Percentiles rank a stretch among this genome's conserved stretches.
phyloP scores from a whole-genome alignment of 92 coral and sea anemone species.

The Virgularia gustaviana region DNA sequence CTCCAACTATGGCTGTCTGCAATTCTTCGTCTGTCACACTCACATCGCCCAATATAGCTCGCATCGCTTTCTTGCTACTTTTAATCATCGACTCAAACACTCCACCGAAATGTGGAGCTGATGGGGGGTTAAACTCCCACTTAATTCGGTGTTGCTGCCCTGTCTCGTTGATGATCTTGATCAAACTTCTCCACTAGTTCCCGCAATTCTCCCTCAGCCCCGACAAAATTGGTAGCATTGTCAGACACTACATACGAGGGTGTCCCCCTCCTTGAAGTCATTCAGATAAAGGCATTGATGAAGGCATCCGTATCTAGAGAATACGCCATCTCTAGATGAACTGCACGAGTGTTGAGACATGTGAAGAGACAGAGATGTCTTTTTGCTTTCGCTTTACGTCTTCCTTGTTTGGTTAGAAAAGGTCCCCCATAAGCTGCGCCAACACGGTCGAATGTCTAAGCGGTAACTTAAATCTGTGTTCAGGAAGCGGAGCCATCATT shows the following conservation, averaged over 20 bases:
- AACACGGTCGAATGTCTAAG: constrained; percentile 33
- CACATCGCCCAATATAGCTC: constrained; percentile 42
- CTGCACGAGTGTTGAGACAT: constrained; percentile 33
- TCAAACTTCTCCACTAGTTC: constrained; percentile 43
- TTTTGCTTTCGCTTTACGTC: constrained; percentile 42
- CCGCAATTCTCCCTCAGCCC: constrained; percentile 52
- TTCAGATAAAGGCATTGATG: constrained; percentile 28
- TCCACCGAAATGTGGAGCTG: constrained; percentile 55
- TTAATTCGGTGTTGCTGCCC: constrained; percentile 39
- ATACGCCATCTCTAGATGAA: constrained; percentile 36
- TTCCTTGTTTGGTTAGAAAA: constrained; percentile 45
- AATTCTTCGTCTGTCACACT: constrained; percentile 50
- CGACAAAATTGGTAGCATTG: constrained; percentile 51
- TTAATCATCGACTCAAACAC: constrained; percentile 62
- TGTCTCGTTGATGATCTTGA: constrained; percentile 41
- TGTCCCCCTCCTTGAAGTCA: constrained; percentile 50
- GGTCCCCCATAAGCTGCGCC: constrained; percentile 36
- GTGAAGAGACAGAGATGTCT: constrained; percentile 35
- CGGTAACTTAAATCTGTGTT: constrained; percentile 16
- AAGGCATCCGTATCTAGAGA: constrained; percentile 32
- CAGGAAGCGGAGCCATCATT: constrained; percentile 42
- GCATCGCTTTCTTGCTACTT: constrained; percentile 56
- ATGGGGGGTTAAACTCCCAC: constrained; percentile 59
- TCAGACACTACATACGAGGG: constrained; percentile 34
- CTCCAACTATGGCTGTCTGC: constrained; percentile 62